These are phyloP conservation scores for Conger conger DNA, from an alignment of 2,113 vertebrate species.

Conservation along the genomic window DNA sequence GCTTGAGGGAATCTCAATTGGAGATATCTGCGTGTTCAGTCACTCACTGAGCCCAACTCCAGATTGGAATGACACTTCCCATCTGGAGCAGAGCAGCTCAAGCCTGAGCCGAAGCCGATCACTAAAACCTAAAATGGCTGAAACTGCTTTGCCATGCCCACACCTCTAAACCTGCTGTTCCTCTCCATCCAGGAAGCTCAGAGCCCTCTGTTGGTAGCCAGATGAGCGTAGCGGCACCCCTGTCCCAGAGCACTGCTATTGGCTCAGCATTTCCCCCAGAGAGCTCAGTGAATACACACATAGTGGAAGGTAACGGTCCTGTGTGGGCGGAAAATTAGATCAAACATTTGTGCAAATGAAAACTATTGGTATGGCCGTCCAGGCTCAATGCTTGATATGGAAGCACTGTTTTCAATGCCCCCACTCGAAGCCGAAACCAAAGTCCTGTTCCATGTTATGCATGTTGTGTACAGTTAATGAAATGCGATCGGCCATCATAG, in stretches of 20 bases:
- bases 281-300: constrained; percentile 72
- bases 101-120: too few species aligned
- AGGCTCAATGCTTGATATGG: background rate
- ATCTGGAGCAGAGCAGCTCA: too few species aligned
- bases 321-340: background rate
- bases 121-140: background rate
- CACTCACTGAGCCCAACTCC: too few species aligned
- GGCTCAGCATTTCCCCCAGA: constrained; percentile 74
- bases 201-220: constrained; percentile 76
- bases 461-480: too few species aligned
- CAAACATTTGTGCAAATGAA: background rate
- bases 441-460: background rate
- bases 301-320: constrained; percentile 72
- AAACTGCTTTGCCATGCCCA: background rate
- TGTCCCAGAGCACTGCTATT: constrained; percentile 69
- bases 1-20: too few species aligned
- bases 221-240: constrained; percentile 58
- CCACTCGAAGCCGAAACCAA: background rate
- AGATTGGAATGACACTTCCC: too few species aligned
- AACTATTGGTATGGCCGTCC: constrained; percentile 20
- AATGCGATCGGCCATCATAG: too few species aligned
- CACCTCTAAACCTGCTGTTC: constrained; percentile 10
- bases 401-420: background rate
- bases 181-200: constrained; percentile 69
- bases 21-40: too few species aligned